A percentile compares a stretch with the other conserved stretches of the same genome.
phyloP scores from a whole-genome alignment of 2,888 invertebrate genomes.

The Metallyticus violacea region DNA sequence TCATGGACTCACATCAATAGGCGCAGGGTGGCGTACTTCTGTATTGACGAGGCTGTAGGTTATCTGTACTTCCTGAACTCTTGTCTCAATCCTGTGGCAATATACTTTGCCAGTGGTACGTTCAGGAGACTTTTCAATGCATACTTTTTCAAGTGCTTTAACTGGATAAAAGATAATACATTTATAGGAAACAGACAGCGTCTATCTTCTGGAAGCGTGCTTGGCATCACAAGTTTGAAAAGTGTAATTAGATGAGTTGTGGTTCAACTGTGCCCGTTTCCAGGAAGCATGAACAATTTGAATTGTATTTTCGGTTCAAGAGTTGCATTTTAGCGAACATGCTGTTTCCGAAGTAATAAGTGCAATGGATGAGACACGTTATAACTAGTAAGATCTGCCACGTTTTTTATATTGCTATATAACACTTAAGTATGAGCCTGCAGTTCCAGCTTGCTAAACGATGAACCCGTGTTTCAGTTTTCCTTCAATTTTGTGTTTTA shows the following conservation, averaged over 20 bases:
- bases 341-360: no score
- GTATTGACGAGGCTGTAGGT: background rate
- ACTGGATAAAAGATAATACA: background rate
- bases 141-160: background rate
- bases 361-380: no score
- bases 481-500: no score
- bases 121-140: background rate
- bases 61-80: background rate
- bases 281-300: background rate
- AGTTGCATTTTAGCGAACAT: no score
- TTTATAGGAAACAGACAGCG: background rate
- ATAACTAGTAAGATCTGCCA: no score
- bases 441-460: no score
- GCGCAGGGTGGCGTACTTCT: background rate
- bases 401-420: no score
- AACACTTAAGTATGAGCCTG: no score
- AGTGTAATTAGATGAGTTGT: background rate
- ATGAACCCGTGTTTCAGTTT: no score
- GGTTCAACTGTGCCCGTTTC: no score
- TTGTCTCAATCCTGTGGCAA: background rate
- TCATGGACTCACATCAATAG: background rate
- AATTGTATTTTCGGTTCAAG: background rate
- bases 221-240: background rate
- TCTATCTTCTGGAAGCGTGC: background rate
- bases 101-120: background rate